Percentiles rank a stretch among this genome's conserved stretches.
Conservation (phyloP, 2,113 vertebrate species). For the Syrmaticus mikado region DNA sequence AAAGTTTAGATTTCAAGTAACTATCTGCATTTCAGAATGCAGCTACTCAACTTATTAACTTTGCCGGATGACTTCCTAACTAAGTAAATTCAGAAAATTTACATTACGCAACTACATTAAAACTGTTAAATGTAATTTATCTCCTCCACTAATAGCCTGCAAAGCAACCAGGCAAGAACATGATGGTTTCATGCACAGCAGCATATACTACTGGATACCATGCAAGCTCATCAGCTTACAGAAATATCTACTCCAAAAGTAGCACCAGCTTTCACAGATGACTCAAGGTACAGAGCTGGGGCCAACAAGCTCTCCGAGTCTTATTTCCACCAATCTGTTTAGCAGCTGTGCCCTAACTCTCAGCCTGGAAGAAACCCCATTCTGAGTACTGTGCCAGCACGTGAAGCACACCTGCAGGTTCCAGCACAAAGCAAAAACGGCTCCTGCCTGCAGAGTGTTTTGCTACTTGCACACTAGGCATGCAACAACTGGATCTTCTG, state of each 20-base stretch:
- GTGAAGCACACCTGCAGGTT: not conserved
- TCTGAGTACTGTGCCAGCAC: rapidly evolving
- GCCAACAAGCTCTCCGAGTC: not conserved
- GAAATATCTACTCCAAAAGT: not conserved
- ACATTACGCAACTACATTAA: not conserved
- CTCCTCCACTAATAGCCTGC: not conserved
- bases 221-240: not conserved
- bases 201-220: not conserved
- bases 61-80: not conserved
- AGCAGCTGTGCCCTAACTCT: not conserved
- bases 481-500: not conserved
- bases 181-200: rapidly evolving
- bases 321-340: not conserved
- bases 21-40: not conserved
- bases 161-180: not conserved
- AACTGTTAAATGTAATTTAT: not conserved
- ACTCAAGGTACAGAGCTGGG: rapidly evolving
- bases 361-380: not conserved
- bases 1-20: not conserved
- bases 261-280: not conserved
- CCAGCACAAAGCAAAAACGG: not conserved
- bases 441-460: not conserved
- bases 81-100: not conserved
- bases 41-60: not conserved
- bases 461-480: rapidly evolving